Evolutionary conservation across 1,140 invertebrate species (phyloP).

Genomic region (Trichonephila clavipes): DNA sequence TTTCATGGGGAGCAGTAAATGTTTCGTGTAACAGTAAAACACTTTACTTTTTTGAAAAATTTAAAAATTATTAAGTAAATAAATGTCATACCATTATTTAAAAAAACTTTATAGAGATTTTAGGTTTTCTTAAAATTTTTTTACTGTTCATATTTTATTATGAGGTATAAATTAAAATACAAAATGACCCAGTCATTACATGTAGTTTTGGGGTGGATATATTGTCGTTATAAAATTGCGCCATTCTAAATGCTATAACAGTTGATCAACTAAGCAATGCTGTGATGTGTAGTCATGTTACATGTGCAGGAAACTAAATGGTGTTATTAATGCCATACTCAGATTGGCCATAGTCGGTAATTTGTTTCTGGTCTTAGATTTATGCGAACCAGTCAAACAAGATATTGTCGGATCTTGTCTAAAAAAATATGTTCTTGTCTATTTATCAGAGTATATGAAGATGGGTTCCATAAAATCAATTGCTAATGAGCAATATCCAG

Average conservation of each 20-base stretch:
- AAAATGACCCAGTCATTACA: neutral
- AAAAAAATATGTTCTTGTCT: neutral
- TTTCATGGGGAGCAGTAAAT: neutral
- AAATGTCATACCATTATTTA: neutral
- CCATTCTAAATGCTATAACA: neutral
- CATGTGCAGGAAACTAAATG: too few relatives aligned
- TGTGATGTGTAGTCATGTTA: neutral
- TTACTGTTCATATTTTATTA: neutral
- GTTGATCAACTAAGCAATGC: neutral
- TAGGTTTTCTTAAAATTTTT: neutral
- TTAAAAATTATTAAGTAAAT: neutral
- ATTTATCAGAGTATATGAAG: neutral
- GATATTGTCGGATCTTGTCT: neutral
- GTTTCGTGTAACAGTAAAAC: neutral
- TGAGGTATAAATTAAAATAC: neutral
- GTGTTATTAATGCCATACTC: too few relatives aligned
- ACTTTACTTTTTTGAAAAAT: neutral
- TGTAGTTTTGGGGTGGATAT: neutral
- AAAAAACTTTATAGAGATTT: neutral
- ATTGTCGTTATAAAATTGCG: neutral
- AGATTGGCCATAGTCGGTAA: too few relatives aligned
- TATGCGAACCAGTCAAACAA: neutral
- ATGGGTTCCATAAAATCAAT: neutral
- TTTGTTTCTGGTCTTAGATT: neutral
- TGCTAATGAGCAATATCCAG: neutral